Conservation (phyloP, 2,888 invertebrate genomes). For the Rambutsinella grinnellia region DNA sequence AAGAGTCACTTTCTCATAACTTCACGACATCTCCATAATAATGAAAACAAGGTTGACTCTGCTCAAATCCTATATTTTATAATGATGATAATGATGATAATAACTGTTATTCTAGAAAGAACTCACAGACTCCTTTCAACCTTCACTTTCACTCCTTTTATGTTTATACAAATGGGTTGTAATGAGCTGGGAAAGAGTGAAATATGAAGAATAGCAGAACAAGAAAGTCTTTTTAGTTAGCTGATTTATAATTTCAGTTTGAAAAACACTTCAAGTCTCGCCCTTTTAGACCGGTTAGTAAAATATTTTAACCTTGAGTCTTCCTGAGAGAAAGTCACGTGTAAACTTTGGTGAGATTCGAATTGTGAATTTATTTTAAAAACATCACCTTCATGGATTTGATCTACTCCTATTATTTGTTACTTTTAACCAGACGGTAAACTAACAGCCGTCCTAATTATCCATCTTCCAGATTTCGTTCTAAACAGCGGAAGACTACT, state of each 20-base stretch:
- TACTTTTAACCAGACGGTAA: neutral
- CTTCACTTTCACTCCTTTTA: neutral
- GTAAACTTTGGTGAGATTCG: constrained; percentile 1
- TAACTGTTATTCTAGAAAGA: neutral
- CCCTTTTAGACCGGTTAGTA: neutral
- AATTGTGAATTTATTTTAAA: no score
- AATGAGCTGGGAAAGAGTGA: no score
- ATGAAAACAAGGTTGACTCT: neutral
- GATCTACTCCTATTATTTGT: neutral
- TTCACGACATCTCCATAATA: constrained; percentile 4
- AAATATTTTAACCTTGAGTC: neutral
- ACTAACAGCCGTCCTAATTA: neutral
- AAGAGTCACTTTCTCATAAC: constrained; percentile 5
- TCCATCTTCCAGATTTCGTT: neutral
- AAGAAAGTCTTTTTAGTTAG: no score
- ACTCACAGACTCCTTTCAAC: neutral
- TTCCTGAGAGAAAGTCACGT: neutral
- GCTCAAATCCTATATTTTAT: neutral
- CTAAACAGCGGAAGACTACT: constrained; percentile 52
- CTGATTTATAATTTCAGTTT: no score
- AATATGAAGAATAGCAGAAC: no score
- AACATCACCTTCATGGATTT: neutral
- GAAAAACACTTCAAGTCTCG: neutral
- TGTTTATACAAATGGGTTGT: no score
- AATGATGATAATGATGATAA: neutral